A percentile compares a stretch with the other conserved stretches of the same genome.
Conservation (phyloP, 2,888 invertebrate species). For the Isoperla grammatica region DNA sequence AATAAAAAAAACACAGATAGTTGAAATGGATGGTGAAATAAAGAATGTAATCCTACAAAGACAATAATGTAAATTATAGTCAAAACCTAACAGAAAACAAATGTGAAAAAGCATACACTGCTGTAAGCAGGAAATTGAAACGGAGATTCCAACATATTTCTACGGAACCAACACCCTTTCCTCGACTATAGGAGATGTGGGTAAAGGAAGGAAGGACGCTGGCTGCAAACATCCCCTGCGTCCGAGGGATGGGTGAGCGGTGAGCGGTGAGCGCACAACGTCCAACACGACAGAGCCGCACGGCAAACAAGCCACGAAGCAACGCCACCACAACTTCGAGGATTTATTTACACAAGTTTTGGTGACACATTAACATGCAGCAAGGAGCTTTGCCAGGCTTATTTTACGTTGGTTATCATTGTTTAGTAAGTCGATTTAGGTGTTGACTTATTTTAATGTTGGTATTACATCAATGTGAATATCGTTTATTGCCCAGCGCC, state of each 20-base stretch:
- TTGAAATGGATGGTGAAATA: conserved; percentile 27
- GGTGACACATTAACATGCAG: conserved; percentile 11
- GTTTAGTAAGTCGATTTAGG: too few relatives aligned
- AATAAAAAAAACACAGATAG: conserved; percentile 30
- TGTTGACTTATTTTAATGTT: too few relatives aligned
- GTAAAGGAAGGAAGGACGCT: too few relatives aligned
- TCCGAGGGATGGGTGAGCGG: too few relatives aligned
- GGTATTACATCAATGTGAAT: too few relatives aligned
- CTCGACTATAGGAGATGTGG: conserved; percentile 1
- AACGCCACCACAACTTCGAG: conserved; percentile 6
- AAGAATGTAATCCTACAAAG: conserved; percentile 24
- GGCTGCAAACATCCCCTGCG: too few relatives aligned
- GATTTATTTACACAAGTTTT: conserved; percentile 6
- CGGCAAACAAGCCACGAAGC: conserved; percentile 8
- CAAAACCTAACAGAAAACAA: conserved; percentile 21
- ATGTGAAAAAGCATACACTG: conserved; percentile 29
- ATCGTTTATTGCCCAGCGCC: too few relatives aligned
- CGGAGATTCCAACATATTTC: conserved; percentile 22
- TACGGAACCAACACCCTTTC: conserved; percentile 25
- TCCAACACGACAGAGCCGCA: background rate
- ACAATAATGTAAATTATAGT: conserved; percentile 24
- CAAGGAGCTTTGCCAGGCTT: background rate
- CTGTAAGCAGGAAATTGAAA: conserved; percentile 31
- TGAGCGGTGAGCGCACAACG: background rate
- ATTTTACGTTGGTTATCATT: too few relatives aligned